Evolutionary conservation across 2,113 vertebrate species (phyloP), one percentile per base, ranked within the genome.

Genomic region (Takifugu flavidus): DNA sequence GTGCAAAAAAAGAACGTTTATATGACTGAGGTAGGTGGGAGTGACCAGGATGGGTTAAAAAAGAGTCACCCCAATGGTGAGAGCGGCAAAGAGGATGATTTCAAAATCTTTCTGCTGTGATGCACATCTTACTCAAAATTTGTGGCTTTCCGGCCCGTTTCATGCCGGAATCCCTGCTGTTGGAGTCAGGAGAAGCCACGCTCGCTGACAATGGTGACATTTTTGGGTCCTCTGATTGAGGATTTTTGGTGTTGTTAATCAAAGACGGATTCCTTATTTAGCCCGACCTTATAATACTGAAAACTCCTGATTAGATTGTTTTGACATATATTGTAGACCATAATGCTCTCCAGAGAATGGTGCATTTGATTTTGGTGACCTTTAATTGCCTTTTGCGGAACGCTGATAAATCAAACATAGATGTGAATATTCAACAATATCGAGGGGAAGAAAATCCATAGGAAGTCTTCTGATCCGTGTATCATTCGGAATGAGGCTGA

Each of bases 131-230:
- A 20, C 20, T 20, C 20, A 20, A 20, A 20, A 20, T 20, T 20
- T 20, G 20, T 57, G 71, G 71, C 65, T 52, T 25, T 56, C 75
- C 53, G 54, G 70, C 5, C 52, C n/a, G 10, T 63, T 66, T 63
- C 43, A 66, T 66, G 61, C 72, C 49, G 8, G 34, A 62, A 67
- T 57, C 25, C 13, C 39, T 61, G 31, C 49, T 25, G 60, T 11
- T 70, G 44, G 51, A 43, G 44, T 27, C 39, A 55, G 43, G 26
- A 57, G 57, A 65, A 72, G 49, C n/a, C 12, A 62, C 47, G 12
- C 3, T 15, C 60, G 52, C 14, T 64, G 53, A 54, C 56, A 59
- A 39, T 51, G 55, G 63, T 47, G 51, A 59, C 52, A 49, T 67
- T 59, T 45, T 45, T 13, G 5, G 44, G 13, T 13, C 44, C 44